phyloP scores from a whole-genome alignment of 2,888 invertebrate genomes.

The Cybosia mesomella region DNA sequence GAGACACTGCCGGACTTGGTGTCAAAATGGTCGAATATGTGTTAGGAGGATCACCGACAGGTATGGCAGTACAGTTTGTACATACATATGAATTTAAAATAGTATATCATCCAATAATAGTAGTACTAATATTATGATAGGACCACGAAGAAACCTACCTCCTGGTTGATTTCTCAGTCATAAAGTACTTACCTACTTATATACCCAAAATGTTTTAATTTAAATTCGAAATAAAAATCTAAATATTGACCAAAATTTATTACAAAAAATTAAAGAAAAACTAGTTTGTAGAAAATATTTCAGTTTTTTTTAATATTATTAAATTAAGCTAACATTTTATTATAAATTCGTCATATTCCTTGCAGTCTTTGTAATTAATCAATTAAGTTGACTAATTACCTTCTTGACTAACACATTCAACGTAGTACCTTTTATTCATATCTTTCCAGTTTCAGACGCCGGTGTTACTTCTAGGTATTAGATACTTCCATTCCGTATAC shows the following conservation, averaged over 20 bases:
- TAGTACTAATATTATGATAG: too few relatives aligned
- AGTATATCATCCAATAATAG: neutral
- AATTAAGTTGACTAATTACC: neutral
- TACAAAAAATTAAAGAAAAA: too few relatives aligned
- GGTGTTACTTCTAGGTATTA: too few relatives aligned
- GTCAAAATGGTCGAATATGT: conserved; percentile 99
- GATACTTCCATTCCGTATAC: too few relatives aligned
- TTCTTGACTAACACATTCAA: neutral
- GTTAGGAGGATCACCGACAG: conserved; percentile 95
- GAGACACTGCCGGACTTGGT: conserved; percentile 96
- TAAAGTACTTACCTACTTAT: too few relatives aligned
- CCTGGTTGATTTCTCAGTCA: too few relatives aligned
- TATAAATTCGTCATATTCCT: neutral
- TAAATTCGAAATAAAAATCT: too few relatives aligned
- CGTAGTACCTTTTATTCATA: too few relatives aligned
- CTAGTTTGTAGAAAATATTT: neutral
- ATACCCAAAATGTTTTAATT: too few relatives aligned
- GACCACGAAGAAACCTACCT: too few relatives aligned
- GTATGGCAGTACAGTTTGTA: conserved; percentile 54
- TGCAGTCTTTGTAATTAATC: neutral
- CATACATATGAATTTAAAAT: neutral
- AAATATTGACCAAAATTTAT: too few relatives aligned
- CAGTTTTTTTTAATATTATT: neutral
- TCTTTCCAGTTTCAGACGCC: too few relatives aligned
- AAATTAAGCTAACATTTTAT: neutral